Evolutionary conservation across 2,113 vertebrate species (phyloP).

Genomic region (Microcebus ravelobensis): DNA sequence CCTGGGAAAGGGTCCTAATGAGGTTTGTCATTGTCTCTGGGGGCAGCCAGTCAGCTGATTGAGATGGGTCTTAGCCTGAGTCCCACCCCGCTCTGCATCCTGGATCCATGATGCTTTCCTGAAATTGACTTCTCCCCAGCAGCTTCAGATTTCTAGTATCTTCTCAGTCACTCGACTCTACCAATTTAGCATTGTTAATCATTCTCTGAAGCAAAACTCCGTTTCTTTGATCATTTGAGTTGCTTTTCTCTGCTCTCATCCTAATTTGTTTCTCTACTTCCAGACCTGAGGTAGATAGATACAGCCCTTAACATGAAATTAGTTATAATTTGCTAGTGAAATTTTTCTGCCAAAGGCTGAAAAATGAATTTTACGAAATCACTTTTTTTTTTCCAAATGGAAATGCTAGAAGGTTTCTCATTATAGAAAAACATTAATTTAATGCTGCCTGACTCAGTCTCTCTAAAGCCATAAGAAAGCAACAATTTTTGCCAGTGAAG

Average conservation of each 20-base stretch:
- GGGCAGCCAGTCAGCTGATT: too few relatives aligned
- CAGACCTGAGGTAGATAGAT: background rate
- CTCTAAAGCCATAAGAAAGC: background rate
- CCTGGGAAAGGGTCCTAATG: background rate
- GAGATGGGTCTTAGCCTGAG: background rate
- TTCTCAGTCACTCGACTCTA: background rate
- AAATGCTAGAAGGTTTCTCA: conserved; percentile 1
- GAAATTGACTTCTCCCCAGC: background rate
- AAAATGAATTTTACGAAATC: conserved; percentile 55
- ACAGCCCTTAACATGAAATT: background rate
- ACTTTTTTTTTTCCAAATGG: background rate
- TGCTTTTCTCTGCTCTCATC: background rate
- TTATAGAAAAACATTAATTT: conserved; percentile 59
- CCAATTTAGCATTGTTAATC: background rate
- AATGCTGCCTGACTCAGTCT: background rate
- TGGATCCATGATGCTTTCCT: background rate
- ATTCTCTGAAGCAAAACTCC: background rate
- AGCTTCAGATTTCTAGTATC: background rate
- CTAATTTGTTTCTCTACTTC: conserved; percentile 1
- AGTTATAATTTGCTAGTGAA: conserved; percentile 55
- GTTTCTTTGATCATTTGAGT: background rate
- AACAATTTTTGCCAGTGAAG: background rate
- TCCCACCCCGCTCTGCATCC: background rate
- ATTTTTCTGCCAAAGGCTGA: conserved; percentile 52
- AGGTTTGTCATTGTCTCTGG: accelerated